phyloP scores from a whole-genome alignment of 92 coral and sea anemone genomes.

The Bergia sp. region DNA sequence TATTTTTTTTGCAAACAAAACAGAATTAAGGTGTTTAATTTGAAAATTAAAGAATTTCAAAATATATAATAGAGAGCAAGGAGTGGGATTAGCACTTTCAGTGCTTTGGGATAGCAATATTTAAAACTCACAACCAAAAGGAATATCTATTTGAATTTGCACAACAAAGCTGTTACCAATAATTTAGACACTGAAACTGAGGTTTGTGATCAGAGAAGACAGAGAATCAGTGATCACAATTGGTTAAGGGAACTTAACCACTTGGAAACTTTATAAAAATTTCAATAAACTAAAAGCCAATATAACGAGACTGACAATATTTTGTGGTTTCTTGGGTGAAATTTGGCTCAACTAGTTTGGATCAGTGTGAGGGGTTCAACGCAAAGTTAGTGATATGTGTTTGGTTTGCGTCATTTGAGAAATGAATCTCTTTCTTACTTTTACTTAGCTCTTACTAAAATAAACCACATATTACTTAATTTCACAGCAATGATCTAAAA shows the following conservation, averaged over 20 bases:
- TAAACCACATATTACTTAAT: conserved; percentile 57
- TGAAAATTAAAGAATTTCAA: background rate
- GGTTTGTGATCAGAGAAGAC: conserved; percentile 13
- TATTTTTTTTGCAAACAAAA: background rate
- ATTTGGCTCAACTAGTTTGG: conserved; percentile 57
- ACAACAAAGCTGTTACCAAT: background rate
- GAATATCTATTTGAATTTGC: background rate
- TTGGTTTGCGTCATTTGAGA: conserved; percentile 52
- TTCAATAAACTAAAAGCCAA: conserved; percentile 46
- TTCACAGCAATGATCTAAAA: conserved; percentile 31
- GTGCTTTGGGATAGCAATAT: background rate
- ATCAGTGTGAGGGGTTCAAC: conserved; percentile 65
- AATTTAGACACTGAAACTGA: conserved; percentile 1
- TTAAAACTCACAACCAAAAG: background rate
- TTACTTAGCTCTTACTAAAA: conserved; percentile 67
- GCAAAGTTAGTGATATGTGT: conserved; percentile 52
- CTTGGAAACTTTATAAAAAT: conserved; percentile 20
- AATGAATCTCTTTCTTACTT: conserved; percentile 61
- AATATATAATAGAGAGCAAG: background rate
- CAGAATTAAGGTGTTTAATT: background rate
- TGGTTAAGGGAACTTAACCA: conserved; percentile 12
- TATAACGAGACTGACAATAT: conserved; percentile 37
- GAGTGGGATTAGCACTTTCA: background rate
- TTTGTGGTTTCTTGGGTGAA: conserved; percentile 85
- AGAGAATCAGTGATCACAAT: background rate